These are phyloP conservation scores for Melanotaenia pygmaea DNA, from an alignment of 2,797 vertebrate species.

Conservation along the genomic window DNA sequence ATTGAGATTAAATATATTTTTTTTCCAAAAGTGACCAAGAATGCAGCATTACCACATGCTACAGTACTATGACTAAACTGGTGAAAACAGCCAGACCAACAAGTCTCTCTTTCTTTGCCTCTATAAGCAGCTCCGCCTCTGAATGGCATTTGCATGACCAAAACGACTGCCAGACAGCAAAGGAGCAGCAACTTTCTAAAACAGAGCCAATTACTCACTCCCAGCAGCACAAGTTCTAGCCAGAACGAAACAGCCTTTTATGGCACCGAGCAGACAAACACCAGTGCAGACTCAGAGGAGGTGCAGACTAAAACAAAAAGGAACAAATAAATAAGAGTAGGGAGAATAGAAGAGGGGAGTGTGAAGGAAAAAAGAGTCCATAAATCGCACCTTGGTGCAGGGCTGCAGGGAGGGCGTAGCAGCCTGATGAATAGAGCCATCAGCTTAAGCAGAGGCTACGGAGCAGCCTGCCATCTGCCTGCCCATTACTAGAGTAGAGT, in stretches of 20 bases:
- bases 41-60: too few species aligned
- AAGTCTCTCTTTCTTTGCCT: conserved; percentile 22
- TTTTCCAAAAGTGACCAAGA: too few species aligned
- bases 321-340: conserved; percentile 70
- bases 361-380: conserved; percentile 37
- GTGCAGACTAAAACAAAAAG: conserved; percentile 55
- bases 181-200: conserved; percentile 25
- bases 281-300: conserved; percentile 30
- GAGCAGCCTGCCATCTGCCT: conserved; percentile 85
- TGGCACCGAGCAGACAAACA: conserved; percentile 41
- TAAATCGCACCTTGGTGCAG: conserved; percentile 66
- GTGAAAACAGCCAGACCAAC: conserved; percentile 16
- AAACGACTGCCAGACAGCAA: conserved; percentile 26
- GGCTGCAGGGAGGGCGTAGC: conserved; percentile 70
- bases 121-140: conserved; percentile 19
- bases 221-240: conserved; percentile 43
- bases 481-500: conserved; percentile 82
- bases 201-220: conserved; percentile 51
- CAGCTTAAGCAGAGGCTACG: conserved; percentile 82
- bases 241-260: conserved; percentile 55
- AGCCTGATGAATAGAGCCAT: conserved; percentile 85
- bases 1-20: too few species aligned
- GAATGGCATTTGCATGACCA: conserved; percentile 30
- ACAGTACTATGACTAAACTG: background rate
- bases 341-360: conserved; percentile 43